Evolutionary conservation across 2,797 vertebrate genomes (phyloP), one percentile per base, ranked within the genome.

Genomic region (Hyperoplus immaculatus): DNA sequence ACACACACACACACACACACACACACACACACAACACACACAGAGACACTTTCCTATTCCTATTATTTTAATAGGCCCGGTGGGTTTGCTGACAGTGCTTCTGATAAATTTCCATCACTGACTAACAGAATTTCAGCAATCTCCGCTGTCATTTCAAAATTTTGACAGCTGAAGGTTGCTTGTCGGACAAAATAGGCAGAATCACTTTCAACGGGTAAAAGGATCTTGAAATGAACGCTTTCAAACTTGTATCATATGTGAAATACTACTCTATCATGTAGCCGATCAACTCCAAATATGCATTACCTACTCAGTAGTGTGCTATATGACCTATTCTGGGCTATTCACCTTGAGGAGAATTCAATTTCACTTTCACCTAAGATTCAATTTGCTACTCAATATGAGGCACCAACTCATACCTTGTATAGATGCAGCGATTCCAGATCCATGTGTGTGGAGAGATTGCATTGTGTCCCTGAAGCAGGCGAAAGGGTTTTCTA

Each of bases 381-480:
- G 59, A 77, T 79, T 82, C 70, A 83, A 70, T 82, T 66, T 68
- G 39, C 72, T 39, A 10, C 60, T 71, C 42, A 18, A 29, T 8
- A 11, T 0, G 4, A 58, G 41, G 45, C 50, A 7, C 47, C n/a
- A 4, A 15, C 15, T 41, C 16, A 6, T 54, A 21, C 18, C 59
- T 70, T 0, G 6, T 50, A 62, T 71, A 70, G 78, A 54, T 55
- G 51, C 61, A 39, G 66, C 18, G 0, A 80, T 69, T 69, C 65
- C 13, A 45, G 58, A 77, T 47, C 79, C 68, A 43, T 75, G 72
- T 73, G 80, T 43, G 67, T 56, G 9, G 58, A 79, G 62, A 77
- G 87, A 88, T 85, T 81, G 81, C 64, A 65, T 78, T 82, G 74
- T 80, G 18, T 56, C 51, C 63, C 29, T 0, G 4, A 63, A 61